Evolutionary conservation across 2,113 vertebrate genomes (phyloP), one percentile per base, ranked within the genome.

Genomic region (Mionectes macconnelli): DNA sequence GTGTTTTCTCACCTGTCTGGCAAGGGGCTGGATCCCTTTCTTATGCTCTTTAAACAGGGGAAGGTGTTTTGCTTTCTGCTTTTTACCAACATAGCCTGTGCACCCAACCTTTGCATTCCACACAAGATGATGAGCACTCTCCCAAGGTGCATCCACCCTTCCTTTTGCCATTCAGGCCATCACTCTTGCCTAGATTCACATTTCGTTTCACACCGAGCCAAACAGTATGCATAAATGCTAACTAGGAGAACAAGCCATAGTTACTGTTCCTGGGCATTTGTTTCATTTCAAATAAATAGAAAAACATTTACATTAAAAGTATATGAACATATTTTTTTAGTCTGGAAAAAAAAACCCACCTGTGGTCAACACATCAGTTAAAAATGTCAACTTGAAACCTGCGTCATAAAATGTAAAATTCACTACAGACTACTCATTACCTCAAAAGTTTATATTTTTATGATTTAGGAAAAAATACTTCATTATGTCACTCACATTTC

Each of bases 231-330:
- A 82, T 64, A 83, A 94, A 84, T 45, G 69, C 80, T 93, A 92
- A 93, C 56, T 56, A 94, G 84, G 69, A 96, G 89, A 96, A 96
- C 82, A 95, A 96, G 79, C 95, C 92, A 92, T 40, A 62, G 85
- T 78, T 91, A 50, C 73, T 94, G 95, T 96, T 97, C 94, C 97
- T 97, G 52, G 73, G 86, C 82, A 82, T 96, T 97, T 93, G 87
- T 96, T 97, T 97, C 95, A 84, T 94, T 97, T 97, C 91, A 97
- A 98, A 98, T 98, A 98, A 98, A 98, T 98, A 98, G 53, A 97
- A 97, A 97, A 82, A 95, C 96, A 97, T 97, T 97, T 97, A 98
- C 97, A 97, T 91, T 97, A 96, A 89, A 98, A 97, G 94, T 93
- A 84, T 94, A 97, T 37, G 87, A 97, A 97, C 97, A 96, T 97